phyloP scores from a whole-genome alignment of 2,888 invertebrate species.

The Cyaniris semiargus region DNA sequence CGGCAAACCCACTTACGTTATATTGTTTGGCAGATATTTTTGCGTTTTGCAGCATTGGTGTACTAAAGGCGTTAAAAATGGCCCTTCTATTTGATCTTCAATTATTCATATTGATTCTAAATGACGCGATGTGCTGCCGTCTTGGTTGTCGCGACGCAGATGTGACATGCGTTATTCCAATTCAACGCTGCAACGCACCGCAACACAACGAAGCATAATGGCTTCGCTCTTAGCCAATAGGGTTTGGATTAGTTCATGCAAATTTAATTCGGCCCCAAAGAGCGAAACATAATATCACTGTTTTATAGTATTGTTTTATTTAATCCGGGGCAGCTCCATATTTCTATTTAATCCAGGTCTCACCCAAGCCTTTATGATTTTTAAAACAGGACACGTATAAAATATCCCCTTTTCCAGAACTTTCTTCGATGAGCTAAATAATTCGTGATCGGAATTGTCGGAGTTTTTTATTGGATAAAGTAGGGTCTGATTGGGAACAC shows the following conservation, averaged over 20 bases:
- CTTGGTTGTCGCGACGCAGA: no score
- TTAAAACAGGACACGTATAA: slow-evolving; percentile 22
- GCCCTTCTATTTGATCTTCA: no score
- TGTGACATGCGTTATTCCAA: no score
- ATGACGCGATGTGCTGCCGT: no score
- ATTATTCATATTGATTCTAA: no score
- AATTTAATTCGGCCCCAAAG: slow-evolving; percentile 23
- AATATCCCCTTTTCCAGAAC: slow-evolving; percentile 8
- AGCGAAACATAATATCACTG: slow-evolving; percentile 25
- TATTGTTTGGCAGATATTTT: no score
- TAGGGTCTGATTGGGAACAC: neutral
- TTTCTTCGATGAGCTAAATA: neutral
- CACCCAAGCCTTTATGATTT: slow-evolving; percentile 24
- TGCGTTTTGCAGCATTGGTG: no score
- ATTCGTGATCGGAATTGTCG: neutral
- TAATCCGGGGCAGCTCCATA: slow-evolving; percentile 10
- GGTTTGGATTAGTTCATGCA: slow-evolving; percentile 19
- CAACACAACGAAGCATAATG: neutral
- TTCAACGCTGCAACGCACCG: neutral
- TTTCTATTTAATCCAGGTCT: slow-evolving; percentile 23
- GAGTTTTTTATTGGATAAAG: neutral
- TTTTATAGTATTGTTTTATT: slow-evolving; percentile 26
- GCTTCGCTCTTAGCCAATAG: neutral
- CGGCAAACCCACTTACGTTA: no score
- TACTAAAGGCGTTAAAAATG: no score